A percentile compares a stretch with the other conserved stretches of the same genome.
phyloP scores from a whole-genome alignment of 2,113 vertebrate species.

The Antechinus stuartii region DNA sequence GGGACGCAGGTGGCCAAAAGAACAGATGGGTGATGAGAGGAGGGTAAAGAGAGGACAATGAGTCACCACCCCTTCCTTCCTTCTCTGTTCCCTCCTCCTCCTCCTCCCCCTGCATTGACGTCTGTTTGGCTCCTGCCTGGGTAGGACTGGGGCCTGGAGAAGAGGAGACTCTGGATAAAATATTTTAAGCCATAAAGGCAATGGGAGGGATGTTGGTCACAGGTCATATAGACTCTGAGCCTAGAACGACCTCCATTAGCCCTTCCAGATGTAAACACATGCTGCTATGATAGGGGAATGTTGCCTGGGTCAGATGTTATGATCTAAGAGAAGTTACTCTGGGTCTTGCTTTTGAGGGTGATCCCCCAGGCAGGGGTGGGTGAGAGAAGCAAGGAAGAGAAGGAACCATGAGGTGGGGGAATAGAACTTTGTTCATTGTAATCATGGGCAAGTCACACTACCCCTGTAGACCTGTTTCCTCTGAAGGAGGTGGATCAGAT shows the following conservation, averaged over 20 bases:
- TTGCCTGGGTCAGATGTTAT: not conserved
- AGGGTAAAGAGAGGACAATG: not conserved
- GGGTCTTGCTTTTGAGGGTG: not conserved
- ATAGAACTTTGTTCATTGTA: not conserved
- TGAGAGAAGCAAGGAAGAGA: not conserved
- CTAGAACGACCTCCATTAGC: not conserved
- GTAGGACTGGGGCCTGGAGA: not conserved
- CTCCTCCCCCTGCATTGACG: not conserved
- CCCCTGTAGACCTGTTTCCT: not conserved
- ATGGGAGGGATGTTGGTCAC: not conserved
- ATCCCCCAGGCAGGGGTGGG: not conserved
- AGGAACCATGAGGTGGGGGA: not conserved
- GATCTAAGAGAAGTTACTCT: not conserved
- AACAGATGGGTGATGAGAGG: not conserved
- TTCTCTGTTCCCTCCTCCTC: not conserved
- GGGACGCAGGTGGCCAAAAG: not conserved
- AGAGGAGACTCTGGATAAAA: not conserved
- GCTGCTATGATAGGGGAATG: not conserved
- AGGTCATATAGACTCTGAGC: not conserved
- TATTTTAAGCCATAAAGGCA: not conserved
- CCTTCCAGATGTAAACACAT: not conserved
- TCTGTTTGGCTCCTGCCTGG: not conserved
- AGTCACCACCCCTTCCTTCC: not conserved
- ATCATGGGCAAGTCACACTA: not conserved
- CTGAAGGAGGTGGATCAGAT: not conserved